Evolutionary conservation across 92 coral and sea anemone species (phyloP).

Genomic region (Plumapathes pennacea): DNA sequence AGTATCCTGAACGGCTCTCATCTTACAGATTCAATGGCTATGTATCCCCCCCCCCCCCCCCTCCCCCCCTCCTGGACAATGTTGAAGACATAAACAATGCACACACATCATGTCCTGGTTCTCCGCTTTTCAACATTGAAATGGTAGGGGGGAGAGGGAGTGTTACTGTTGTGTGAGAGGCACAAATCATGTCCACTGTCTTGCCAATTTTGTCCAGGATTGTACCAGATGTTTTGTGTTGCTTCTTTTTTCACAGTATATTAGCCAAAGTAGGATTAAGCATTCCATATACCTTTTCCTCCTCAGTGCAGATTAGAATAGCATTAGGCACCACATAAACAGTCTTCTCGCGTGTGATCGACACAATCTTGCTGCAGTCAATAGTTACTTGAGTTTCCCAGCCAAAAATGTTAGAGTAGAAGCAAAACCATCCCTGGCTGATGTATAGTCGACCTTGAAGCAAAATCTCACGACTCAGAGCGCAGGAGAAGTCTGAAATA

Average conservation of each 20-base stretch:
- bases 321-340: slow-evolving; percentile 98
- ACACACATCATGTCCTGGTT: no score
- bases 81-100: no score
- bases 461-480: slow-evolving; percentile 93
- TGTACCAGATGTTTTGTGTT: not conserved
- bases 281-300: slow-evolving; percentile 72
- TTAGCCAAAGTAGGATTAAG: not conserved
- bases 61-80: no score
- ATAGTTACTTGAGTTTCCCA: slow-evolving; percentile 98
- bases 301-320: slow-evolving; percentile 79
- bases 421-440: slow-evolving; percentile 95
- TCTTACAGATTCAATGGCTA: no score
- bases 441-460: slow-evolving; percentile 93
- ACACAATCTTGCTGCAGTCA: slow-evolving; percentile 77
- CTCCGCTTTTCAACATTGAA: no score
- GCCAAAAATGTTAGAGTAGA: slow-evolving; percentile 99
- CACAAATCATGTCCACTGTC: no score
- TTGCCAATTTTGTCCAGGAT: no score
- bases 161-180: not conserved
- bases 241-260: not conserved
- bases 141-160: no score
- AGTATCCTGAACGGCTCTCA: no score
- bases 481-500: slow-evolving; percentile 99
- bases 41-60: no score
- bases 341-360: slow-evolving; percentile 90